These are phyloP conservation scores for Auanema freiburgensis DNA, from an alignment of 2,888 invertebrate species.

Conservation along the genomic window DNA sequence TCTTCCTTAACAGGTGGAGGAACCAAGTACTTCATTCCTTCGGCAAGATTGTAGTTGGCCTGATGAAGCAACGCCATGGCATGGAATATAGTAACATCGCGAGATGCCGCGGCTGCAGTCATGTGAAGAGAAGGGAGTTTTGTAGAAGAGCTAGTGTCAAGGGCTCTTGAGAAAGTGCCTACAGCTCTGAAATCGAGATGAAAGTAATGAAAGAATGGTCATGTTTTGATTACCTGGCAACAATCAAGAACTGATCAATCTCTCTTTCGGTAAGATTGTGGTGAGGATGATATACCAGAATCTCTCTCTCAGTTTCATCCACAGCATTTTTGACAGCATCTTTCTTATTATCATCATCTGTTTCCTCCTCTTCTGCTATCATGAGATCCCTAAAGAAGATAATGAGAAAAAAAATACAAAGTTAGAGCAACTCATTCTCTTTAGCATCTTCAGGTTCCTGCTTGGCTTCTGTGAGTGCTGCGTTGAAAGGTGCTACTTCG, in stretches of 20 bases:
- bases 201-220: too few relatives aligned
- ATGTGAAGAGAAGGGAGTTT: conserved; percentile 97
- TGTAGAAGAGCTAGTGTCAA: conserved; percentile 96
- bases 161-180: conserved; percentile 95
- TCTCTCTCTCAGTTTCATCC: conserved; percentile 63
- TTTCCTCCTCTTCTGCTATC: conserved; percentile 22
- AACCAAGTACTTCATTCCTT: conserved; percentile 65
- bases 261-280: conserved; percentile 89
- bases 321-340: conserved; percentile 26
- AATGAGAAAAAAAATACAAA: too few relatives aligned
- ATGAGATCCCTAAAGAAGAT: neutral
- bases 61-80: conserved; percentile 96
- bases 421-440: too few relatives aligned
- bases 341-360: conserved; percentile 30
- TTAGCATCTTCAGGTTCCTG: too few relatives aligned
- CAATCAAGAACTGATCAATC: conserved; percentile 96
- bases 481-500: neutral
- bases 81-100: conserved; percentile 97
- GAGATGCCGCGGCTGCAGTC: conserved; percentile 97
- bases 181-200: conserved; percentile 73
- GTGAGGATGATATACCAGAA: conserved; percentile 89
- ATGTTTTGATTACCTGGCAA: conserved; percentile 68
- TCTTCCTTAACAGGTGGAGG: conserved; percentile 66
- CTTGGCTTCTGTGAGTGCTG: too few relatives aligned
- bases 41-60: conserved; percentile 86